phyloP scores from a whole-genome alignment of 2,888 invertebrate species.

The Candidula unifasciata region DNA sequence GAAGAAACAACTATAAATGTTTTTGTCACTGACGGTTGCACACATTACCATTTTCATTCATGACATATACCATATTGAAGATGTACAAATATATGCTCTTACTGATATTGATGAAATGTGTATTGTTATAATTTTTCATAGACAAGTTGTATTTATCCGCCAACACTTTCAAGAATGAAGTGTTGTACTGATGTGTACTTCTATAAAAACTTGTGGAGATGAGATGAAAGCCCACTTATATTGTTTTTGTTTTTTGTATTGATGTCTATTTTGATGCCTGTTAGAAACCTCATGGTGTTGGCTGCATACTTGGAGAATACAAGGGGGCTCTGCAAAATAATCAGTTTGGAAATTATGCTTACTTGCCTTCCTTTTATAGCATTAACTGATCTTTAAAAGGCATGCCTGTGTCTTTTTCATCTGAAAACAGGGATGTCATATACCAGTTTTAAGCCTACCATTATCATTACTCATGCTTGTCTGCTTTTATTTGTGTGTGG shows the following conservation, averaged over 20 bases:
- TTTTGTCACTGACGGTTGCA: background rate
- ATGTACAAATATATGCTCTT: slow-evolving; percentile 39
- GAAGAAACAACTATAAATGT: background rate
- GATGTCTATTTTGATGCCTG: background rate
- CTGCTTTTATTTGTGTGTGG: too few relatives aligned
- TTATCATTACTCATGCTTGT: too few relatives aligned
- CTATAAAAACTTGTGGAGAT: background rate
- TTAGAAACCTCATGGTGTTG: too few relatives aligned
- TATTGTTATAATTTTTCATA: background rate
- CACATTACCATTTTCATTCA: slow-evolving; percentile 12
- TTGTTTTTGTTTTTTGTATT: background rate
- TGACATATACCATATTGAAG: slow-evolving; percentile 17
- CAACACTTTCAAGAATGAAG: background rate
- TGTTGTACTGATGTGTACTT: background rate
- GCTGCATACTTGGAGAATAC: too few relatives aligned
- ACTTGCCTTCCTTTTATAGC: too few relatives aligned
- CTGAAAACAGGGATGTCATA: too few relatives aligned
- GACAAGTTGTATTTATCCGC: background rate
- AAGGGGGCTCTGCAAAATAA: too few relatives aligned
- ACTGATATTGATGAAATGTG: slow-evolving; percentile 25
- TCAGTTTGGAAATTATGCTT: too few relatives aligned
- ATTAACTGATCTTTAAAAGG: too few relatives aligned
- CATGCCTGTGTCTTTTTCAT: too few relatives aligned
- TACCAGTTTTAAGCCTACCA: too few relatives aligned
- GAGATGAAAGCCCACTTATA: background rate